Percentiles rank a stretch among this genome's conserved stretches.
Conservation (phyloP, 64 coral and sea anemone species). For the Montipora capricornis region DNA sequence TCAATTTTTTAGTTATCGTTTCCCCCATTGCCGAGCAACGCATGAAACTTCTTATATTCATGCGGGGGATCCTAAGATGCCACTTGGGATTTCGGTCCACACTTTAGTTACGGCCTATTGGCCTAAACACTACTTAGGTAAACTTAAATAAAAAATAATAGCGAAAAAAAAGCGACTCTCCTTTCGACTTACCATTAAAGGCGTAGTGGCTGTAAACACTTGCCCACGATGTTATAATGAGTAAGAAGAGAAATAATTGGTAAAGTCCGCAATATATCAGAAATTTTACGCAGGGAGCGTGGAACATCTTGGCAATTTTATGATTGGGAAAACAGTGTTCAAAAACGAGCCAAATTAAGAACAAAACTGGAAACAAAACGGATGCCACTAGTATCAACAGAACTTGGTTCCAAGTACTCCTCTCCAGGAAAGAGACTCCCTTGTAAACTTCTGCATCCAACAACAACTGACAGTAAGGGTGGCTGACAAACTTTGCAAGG, state of each 20-base stretch:
- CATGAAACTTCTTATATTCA: no score
- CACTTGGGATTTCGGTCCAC: no score
- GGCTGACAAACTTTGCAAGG: constrained; percentile 14
- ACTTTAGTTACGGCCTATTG: no score
- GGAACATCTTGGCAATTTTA: constrained; percentile 20
- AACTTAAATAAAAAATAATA: no score
- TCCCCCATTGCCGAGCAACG: no score
- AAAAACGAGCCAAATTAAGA: constrained; percentile 13
- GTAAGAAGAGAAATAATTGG: constrained; percentile 9
- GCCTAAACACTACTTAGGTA: no score
- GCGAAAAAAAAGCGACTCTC: neutral
- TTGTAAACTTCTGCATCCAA: constrained; percentile 18
- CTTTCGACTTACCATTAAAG: neutral
- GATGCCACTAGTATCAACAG: neutral
- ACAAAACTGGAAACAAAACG: neutral
- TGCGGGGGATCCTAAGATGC: no score
- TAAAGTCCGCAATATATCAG: neutral
- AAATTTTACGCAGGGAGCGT: constrained; percentile 7
- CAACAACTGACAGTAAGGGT: constrained; percentile 45
- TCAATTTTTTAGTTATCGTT: no score
- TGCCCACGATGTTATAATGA: neutral
- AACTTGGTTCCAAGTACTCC: neutral
- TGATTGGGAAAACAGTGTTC: neutral
- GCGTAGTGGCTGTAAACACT: neutral
- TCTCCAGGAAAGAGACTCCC: constrained; percentile 2